phyloP scores from a whole-genome alignment of 2,113 vertebrate species.

The Rhabdornis inornatus region DNA sequence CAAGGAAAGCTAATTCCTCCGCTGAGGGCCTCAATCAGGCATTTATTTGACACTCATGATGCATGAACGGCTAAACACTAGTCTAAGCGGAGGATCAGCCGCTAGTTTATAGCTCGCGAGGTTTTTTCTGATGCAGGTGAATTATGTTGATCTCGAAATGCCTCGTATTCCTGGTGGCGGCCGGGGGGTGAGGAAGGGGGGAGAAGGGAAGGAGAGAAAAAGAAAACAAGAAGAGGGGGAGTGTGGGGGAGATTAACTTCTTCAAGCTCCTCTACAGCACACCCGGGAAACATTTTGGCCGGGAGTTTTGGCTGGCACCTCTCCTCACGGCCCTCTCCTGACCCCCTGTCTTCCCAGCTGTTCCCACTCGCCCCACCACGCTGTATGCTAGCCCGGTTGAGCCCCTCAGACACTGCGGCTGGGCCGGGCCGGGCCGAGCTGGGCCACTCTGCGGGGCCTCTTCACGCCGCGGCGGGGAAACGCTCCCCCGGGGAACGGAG shows the following conservation, averaged over 20 bases:
- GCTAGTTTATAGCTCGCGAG: conserved; percentile 29
- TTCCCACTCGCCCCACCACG: background rate
- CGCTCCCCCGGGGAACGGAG: background rate
- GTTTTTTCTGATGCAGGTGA: conserved; percentile 47
- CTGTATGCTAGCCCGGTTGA: background rate
- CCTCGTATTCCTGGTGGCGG: background rate
- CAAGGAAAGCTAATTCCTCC: conserved; percentile 52
- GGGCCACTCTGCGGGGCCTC: background rate
- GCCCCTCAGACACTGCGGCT: background rate
- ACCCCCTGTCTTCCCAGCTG: background rate
- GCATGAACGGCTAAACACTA: conserved; percentile 51
- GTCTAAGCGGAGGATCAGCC: conserved; percentile 54
- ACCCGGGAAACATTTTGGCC: background rate
- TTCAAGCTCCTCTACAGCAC: background rate
- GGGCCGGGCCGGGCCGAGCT: too few relatives aligned
- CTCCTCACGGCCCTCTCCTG: background rate
- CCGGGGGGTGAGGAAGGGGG: too few relatives aligned
- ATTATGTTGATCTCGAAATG: conserved; percentile 24
- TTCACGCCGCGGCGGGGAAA: background rate
- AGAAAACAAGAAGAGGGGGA: background rate
- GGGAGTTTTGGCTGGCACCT: background rate
- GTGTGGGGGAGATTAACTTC: background rate
- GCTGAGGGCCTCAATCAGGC: conserved; percentile 53
- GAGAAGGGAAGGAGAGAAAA: background rate
- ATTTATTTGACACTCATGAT: conserved; percentile 60